Evolutionary conservation across 23 tunicate species (phyloP).

Genomic region (Corella eumyota): DNA sequence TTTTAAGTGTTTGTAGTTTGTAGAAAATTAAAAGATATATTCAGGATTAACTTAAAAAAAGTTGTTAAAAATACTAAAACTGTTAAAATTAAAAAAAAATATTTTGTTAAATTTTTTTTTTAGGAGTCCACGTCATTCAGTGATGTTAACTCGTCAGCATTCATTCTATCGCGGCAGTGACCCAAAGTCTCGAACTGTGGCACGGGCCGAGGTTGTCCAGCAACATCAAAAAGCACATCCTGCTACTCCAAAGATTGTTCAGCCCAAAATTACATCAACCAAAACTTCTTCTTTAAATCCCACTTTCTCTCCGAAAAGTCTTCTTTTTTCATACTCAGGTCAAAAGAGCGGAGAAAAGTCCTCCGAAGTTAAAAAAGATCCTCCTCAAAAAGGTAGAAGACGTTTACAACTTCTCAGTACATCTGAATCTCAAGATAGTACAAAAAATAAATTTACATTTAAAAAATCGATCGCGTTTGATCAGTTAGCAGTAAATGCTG

Average conservation of each 20-base stretch:
- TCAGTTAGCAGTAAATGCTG: no score
- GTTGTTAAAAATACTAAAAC: no score
- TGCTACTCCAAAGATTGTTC: slow-evolving; percentile 29
- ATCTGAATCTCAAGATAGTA: not conserved
- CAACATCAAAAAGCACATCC: slow-evolving; percentile 75
- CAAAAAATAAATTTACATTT: no score
- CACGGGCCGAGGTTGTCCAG: slow-evolving; percentile 60
- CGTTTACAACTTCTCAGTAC: slow-evolving; percentile 4
- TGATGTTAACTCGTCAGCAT: slow-evolving; percentile 72
- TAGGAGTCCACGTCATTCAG: slow-evolving; percentile 70
- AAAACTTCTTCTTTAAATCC: not conserved
- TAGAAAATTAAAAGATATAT: no score
- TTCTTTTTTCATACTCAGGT: slow-evolving; percentile 29
- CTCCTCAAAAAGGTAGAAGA: slow-evolving; percentile 4
- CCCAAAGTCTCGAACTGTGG: slow-evolving; percentile 44
- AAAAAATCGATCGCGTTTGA: no score
- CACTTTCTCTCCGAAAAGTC: slow-evolving; percentile 28
- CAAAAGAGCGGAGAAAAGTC: not conserved
- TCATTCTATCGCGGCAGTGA: slow-evolving; percentile 68
- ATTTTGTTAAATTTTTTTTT: slow-evolving; percentile 3
- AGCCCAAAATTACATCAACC: slow-evolving; percentile 4
- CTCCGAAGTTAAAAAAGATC: not conserved
- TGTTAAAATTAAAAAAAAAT: no score
- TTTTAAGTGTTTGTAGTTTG: no score
- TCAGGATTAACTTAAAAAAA: no score